phyloP scores from a whole-genome alignment of 2,888 invertebrate species.

The Andrena flavipes region DNA sequence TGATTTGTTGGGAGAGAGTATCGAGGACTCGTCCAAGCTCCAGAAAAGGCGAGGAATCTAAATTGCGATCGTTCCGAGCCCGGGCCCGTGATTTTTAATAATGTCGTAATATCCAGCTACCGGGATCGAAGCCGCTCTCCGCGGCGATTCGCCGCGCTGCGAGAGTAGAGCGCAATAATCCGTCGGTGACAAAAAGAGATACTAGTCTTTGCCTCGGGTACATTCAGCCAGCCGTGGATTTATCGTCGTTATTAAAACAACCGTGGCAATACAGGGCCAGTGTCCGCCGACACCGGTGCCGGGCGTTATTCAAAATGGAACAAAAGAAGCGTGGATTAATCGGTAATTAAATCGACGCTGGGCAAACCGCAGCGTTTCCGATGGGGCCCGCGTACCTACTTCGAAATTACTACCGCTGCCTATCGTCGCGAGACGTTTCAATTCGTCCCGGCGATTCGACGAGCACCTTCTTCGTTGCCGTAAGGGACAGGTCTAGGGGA shows the following conservation, averaged over 20 bases:
- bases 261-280: constrained; percentile 59
- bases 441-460: too few relatives aligned
- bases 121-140: constrained; percentile 11
- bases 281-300: constrained; percentile 25
- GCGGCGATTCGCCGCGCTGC: constrained; percentile 17
- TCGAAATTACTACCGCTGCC: background rate
- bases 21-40: constrained; percentile 41
- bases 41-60: constrained; percentile 46
- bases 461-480: too few relatives aligned
- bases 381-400: background rate
- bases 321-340: constrained; percentile 68
- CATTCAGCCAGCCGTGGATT: constrained; percentile 57
- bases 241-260: constrained; percentile 71
- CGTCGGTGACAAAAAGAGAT: constrained; percentile 46
- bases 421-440: background rate
- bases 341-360: constrained; percentile 70
- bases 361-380: constrained; percentile 25
- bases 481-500: background rate
- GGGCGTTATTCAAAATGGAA: constrained; percentile 62
- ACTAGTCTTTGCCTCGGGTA: constrained; percentile 27
- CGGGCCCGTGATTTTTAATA: constrained; percentile 50
- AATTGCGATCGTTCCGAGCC: constrained; percentile 40
- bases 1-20: constrained; percentile 40
- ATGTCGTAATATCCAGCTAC: constrained; percentile 40
- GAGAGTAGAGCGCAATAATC: constrained; percentile 45